Conservation (phyloP, 1,140 invertebrate genomes). For the Apolygus lucorum region DNA sequence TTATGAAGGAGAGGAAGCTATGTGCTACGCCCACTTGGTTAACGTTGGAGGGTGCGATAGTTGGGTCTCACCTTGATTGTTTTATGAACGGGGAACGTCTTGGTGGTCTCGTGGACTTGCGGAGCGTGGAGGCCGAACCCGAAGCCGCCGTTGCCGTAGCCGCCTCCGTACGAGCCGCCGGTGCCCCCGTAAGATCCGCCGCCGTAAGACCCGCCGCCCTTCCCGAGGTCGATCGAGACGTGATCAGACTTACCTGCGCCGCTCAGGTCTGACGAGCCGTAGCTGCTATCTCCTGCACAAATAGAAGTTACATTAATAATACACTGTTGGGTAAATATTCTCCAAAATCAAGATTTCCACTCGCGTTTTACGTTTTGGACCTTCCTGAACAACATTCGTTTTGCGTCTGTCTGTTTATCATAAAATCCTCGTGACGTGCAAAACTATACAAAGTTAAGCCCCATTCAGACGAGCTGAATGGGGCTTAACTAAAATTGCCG, state of each 20-base stretch:
- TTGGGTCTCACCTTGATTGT: slow-evolving; percentile 16
- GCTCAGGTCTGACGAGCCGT: not conserved
- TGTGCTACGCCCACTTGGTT: no score
- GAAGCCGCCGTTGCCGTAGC: not conserved
- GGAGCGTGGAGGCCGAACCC: slow-evolving; percentile 1
- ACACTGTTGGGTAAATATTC: not conserved
- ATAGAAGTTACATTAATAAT: not conserved
- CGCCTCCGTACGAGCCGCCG: not conserved
- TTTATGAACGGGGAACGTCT: slow-evolving; percentile 16
- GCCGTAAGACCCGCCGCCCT: not conserved
- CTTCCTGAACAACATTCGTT: no score
- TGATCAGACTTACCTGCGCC: not conserved
- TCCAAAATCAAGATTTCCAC: not conserved
- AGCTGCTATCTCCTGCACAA: not conserved
- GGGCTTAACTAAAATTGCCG: no score
- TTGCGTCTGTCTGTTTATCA: no score
- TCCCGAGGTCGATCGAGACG: not conserved
- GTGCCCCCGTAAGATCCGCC: no score
- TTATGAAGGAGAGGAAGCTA: no score
- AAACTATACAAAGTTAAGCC: no score
- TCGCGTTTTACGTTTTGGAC: no score
- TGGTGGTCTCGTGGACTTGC: slow-evolving; percentile 16
- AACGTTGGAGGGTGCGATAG: no score
- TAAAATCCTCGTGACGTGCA: no score
- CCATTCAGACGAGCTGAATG: no score